These are phyloP conservation scores for Anolis sagrei DNA, from an alignment of 2,113 vertebrate species.

Conservation along the genomic window DNA sequence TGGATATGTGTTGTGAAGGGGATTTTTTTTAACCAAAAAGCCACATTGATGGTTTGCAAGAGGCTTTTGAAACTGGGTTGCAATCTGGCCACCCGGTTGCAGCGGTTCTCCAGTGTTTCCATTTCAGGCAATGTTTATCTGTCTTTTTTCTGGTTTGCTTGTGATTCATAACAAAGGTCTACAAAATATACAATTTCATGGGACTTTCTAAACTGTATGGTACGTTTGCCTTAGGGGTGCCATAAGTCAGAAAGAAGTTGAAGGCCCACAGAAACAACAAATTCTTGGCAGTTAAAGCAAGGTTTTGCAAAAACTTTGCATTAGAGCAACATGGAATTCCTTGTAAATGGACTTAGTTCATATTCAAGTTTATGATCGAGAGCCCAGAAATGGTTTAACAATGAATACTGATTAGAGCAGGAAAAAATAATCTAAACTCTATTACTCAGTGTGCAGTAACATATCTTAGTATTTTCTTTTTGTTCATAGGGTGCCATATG, in stretches of 20 bases:
- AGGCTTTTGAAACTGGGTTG: not conserved
- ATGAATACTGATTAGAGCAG: not conserved
- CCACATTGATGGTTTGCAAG: not conserved
- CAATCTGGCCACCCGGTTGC: no score
- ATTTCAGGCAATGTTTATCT: not conserved
- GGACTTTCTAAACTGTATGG: not conserved
- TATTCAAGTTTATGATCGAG: not conserved
- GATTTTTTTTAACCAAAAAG: not conserved
- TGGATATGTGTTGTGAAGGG: no score
- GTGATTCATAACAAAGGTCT: not conserved
- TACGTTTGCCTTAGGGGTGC: no score
- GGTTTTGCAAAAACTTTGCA: not conserved
- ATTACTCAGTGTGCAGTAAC: not conserved
- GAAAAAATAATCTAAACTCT: not conserved
- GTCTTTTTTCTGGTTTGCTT: not conserved
- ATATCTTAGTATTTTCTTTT: not conserved
- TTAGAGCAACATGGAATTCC: not conserved
- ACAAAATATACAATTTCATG: not conserved
- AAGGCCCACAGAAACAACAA: no score
- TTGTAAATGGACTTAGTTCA: not conserved
- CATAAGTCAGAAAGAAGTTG: no score
- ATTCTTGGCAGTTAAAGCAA: not conserved
- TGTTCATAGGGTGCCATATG: not conserved
- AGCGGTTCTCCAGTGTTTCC: not conserved
- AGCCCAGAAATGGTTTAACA: not conserved